phyloP scores from a whole-genome alignment of 2,113 vertebrate species.

The Brachirus orientalis region DNA sequence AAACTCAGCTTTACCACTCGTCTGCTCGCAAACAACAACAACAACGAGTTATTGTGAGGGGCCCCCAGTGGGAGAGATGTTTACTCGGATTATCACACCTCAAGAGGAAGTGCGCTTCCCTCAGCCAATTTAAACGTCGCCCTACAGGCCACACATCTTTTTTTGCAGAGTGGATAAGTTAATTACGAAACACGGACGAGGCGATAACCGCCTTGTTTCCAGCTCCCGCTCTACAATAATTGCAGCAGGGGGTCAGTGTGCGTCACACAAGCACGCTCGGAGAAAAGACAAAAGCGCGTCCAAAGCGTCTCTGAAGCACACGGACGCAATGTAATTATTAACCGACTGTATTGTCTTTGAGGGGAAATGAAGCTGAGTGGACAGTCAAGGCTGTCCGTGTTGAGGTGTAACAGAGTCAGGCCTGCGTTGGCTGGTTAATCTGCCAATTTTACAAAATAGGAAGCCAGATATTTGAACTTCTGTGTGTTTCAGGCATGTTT shows the following conservation, averaged over 20 bases:
- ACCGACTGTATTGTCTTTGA: background rate
- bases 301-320: conserved; percentile 13
- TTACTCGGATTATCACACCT: conserved; percentile 64
- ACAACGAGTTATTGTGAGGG: conserved; percentile 44
- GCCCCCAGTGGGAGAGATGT: conserved; percentile 47
- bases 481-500: too few species aligned
- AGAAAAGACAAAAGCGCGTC: conserved; percentile 54
- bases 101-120: conserved; percentile 51
- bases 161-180: conserved; percentile 68
- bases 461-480: too few species aligned
- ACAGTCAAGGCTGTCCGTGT: background rate
- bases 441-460: too few species aligned
- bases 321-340: background rate
- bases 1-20: conserved; percentile 35
- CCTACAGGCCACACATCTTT: conserved; percentile 55
- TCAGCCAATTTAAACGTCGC: conserved; percentile 61
- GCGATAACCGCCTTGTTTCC: conserved; percentile 62
- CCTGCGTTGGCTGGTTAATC: background rate
- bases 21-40: conserved; percentile 25
- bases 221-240: conserved; percentile 60
- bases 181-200: conserved; percentile 65
- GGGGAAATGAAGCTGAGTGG: background rate
- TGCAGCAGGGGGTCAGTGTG: conserved; percentile 54
- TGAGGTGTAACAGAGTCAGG: background rate
- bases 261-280: conserved; percentile 28